A percentile compares a stretch with the other conserved stretches of the same genome.
phyloP scores from a whole-genome alignment of 2,113 vertebrate genomes.

The Datnioides undecimradiatus region DNA sequence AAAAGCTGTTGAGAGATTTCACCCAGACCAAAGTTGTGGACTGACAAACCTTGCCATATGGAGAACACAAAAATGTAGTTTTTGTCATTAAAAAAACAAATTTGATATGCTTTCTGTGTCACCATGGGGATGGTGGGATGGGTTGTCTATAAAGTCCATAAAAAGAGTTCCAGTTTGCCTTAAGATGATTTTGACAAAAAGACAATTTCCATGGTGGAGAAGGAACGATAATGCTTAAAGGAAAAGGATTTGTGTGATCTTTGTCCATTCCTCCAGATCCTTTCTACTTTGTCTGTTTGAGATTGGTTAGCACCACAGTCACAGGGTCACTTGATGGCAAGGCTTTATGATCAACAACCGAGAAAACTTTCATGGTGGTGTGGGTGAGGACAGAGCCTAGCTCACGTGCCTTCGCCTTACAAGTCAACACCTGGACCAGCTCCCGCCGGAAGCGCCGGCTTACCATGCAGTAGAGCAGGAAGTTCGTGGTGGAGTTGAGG shows the following conservation, averaged over 20 bases:
- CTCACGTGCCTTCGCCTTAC: constrained; percentile 40
- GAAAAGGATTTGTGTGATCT: not conserved
- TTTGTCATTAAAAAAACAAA: too few relatives aligned
- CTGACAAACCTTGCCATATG: not conserved
- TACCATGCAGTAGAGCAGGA: constrained; percentile 85
- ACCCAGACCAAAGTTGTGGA: not conserved
- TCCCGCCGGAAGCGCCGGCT: constrained; percentile 82
- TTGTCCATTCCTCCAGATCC: not conserved
- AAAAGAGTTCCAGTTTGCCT: not conserved
- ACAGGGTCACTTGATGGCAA: not conserved
- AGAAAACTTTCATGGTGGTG: constrained; percentile 81
- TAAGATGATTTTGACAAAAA: not conserved
- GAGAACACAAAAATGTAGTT: too few relatives aligned
- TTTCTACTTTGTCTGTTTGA: constrained; percentile 46
- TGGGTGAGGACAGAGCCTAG: constrained; percentile 65
- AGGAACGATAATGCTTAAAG: not conserved
- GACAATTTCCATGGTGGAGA: not conserved
- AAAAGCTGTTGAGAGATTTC: not conserved
- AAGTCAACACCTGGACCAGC: constrained; percentile 65
- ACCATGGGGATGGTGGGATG: not conserved
- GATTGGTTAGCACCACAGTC: constrained; percentile 69
- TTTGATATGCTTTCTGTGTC: too few relatives aligned
- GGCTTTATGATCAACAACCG: constrained; percentile 55
- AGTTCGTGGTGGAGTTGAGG: constrained; percentile 86
- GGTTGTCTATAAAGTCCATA: not conserved